These are phyloP conservation scores for Anabas testudineus DNA, from an alignment of 2,797 vertebrate species.

Conservation along the genomic window DNA sequence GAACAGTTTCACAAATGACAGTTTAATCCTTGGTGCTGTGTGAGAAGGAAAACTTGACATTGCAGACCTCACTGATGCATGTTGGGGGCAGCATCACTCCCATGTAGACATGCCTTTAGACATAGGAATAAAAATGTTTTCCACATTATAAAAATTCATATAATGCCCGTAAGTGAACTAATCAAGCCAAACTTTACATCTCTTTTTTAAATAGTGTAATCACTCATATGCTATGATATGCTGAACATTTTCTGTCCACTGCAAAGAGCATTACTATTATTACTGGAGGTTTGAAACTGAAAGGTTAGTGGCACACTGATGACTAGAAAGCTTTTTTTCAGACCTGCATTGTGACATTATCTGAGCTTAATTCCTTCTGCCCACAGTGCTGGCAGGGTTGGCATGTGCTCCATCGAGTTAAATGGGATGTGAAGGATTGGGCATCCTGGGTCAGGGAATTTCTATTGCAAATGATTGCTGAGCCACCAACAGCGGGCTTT, in stretches of 20 bases:
- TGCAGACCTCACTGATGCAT: background rate
- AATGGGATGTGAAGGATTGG: slow-evolving; percentile 69
- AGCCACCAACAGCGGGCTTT: slow-evolving; percentile 44
- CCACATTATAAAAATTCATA: no score
- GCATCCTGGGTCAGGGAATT: slow-evolving; percentile 68
- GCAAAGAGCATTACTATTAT: slow-evolving; percentile 23
- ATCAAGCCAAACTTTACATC: background rate
- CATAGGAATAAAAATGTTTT: background rate
- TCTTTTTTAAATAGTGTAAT: background rate
- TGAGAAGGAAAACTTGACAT: background rate
- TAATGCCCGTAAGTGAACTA: no score
- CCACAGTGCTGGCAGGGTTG: slow-evolving; percentile 35
- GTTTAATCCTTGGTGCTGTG: background rate
- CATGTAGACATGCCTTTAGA: background rate
- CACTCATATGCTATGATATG: no score
- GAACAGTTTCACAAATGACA: no score
- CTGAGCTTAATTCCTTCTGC: slow-evolving; percentile 47
- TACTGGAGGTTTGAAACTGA: slow-evolving; percentile 39
- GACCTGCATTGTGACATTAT: slow-evolving; percentile 57
- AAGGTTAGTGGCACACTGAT: slow-evolving; percentile 43
- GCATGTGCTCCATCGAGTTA: slow-evolving; percentile 53
- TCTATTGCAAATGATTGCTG: slow-evolving; percentile 59
- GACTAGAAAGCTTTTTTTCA: slow-evolving; percentile 44
- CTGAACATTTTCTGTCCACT: background rate
- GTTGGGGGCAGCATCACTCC: background rate